Evolutionary conservation across 2,113 vertebrate species (phyloP).

Genomic region (Pseudopipra pipra): DNA sequence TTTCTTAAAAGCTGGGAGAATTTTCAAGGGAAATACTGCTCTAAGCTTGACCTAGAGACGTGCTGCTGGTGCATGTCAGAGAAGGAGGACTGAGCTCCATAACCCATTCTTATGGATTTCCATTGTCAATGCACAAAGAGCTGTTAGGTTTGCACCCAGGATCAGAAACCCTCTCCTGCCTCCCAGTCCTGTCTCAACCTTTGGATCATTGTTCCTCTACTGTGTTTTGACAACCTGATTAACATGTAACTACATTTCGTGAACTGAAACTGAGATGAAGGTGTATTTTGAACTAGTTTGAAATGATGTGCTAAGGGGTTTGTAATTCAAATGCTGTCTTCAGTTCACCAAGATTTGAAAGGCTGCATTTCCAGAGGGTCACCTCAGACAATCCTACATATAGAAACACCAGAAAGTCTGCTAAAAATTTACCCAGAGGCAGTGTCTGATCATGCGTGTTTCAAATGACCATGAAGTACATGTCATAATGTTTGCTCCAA

Average conservation of each 20-base stretch:
- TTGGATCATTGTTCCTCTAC: background rate
- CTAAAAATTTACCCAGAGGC: background rate
- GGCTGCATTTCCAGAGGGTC: background rate
- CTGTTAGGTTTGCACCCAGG: background rate
- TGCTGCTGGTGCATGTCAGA: background rate
- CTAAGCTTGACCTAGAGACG: background rate
- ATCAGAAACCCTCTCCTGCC: background rate
- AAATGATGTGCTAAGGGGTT: background rate
- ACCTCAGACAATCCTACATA: background rate
- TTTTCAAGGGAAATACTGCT: background rate
- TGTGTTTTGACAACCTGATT: slow-evolving; percentile 7
- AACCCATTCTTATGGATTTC: background rate
- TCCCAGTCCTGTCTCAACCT: background rate
- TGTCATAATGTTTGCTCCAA: background rate
- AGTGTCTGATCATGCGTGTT: background rate
- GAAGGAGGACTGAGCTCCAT: background rate
- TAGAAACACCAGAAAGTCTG: background rate
- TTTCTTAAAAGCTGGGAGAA: background rate
- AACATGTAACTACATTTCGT: background rate
- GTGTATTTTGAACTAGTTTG: background rate
- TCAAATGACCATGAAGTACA: background rate
- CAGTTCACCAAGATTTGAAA: background rate
- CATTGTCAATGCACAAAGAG: background rate
- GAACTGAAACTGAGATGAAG: background rate
- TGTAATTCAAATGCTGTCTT: slow-evolving; percentile 5